Conservation (phyloP, 2,113 vertebrate genomes). For the Strix aluco region DNA sequence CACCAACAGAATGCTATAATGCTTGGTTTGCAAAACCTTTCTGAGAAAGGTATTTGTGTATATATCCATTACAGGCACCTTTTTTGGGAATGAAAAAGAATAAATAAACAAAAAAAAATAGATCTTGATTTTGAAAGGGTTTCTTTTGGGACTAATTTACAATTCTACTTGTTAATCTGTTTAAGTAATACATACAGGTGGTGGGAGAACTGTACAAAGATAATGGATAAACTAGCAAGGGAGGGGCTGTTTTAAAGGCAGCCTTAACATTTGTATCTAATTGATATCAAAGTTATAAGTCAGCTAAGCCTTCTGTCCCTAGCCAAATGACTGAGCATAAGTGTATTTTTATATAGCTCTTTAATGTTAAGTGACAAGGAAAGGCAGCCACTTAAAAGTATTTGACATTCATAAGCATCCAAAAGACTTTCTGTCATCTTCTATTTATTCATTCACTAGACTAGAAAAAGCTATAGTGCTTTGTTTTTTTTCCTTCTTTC, state of each 20-base stretch:
- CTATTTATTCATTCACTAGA: slow-evolving; percentile 50
- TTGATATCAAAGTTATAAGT: not conserved
- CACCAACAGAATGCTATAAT: not conserved
- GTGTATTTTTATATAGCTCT: slow-evolving; percentile 20
- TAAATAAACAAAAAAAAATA: not conserved
- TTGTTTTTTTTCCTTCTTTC: not conserved
- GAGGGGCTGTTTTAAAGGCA: not conserved
- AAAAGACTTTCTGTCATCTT: slow-evolving; percentile 69
- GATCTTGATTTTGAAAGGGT: not conserved
- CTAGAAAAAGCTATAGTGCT: not conserved
- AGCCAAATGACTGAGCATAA: slow-evolving; percentile 43
- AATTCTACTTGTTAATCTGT: not conserved
- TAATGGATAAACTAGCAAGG: not conserved
- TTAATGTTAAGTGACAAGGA: slow-evolving; percentile 66
- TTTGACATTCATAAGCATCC: slow-evolving; percentile 71
- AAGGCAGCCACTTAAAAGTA: slow-evolving; percentile 64
- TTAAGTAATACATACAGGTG: not conserved
- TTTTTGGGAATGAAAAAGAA: not conserved
- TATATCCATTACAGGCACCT: not conserved
- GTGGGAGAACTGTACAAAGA: not conserved
- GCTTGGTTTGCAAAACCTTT: not conserved
- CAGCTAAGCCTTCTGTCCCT: not conserved
- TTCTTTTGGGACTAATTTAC: not conserved
- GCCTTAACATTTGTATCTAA: not conserved
- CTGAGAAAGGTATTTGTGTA: not conserved